Evolutionary conservation across 2,797 vertebrate genomes (phyloP).

Genomic region (Xerus rutilus): DNA sequence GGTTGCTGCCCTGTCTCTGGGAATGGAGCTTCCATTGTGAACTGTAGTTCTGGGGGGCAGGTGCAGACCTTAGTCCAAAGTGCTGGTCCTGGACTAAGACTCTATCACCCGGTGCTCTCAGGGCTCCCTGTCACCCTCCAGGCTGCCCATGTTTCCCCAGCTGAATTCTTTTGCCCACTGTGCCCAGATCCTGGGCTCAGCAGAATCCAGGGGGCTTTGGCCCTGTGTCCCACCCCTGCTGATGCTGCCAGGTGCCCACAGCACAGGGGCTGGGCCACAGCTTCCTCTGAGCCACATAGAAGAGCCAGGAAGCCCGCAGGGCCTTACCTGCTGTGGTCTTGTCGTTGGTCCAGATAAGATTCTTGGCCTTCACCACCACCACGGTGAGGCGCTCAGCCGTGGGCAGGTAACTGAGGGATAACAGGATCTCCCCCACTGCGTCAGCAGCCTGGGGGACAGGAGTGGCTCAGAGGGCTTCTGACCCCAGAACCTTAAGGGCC

Average conservation of each 20-base stretch:
- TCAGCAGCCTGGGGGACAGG: conserved; percentile 91
- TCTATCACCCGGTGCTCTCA: rapidly evolving
- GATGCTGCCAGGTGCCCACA: not conserved
- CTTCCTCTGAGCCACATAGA: not conserved
- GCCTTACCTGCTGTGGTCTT: conserved; percentile 95
- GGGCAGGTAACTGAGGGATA: conserved; percentile 98
- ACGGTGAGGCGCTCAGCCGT: conserved; percentile 98
- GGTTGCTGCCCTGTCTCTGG: not conserved
- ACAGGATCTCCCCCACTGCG: conserved; percentile 96
- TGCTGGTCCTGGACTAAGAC: not conserved
- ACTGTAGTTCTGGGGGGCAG: not conserved
- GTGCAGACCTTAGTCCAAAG: not conserved
- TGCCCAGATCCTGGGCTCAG: not conserved
- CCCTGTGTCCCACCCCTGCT: not conserved
- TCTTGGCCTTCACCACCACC: conserved; percentile 98
- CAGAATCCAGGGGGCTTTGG: not conserved
- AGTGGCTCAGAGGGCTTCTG: not conserved
- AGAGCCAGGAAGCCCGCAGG: not conserved
- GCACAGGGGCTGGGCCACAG: not conserved
- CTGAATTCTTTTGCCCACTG: not conserved
- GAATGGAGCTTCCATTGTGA: not conserved
- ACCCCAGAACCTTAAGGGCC: not conserved
- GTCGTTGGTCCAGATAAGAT: conserved; percentile 94
- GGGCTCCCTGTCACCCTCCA: not conserved
- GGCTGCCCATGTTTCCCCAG: not conserved